Evolutionary conservation across 2,113 vertebrate species (phyloP).

Genomic region (Rhegmatorhina hoffmannsi): DNA sequence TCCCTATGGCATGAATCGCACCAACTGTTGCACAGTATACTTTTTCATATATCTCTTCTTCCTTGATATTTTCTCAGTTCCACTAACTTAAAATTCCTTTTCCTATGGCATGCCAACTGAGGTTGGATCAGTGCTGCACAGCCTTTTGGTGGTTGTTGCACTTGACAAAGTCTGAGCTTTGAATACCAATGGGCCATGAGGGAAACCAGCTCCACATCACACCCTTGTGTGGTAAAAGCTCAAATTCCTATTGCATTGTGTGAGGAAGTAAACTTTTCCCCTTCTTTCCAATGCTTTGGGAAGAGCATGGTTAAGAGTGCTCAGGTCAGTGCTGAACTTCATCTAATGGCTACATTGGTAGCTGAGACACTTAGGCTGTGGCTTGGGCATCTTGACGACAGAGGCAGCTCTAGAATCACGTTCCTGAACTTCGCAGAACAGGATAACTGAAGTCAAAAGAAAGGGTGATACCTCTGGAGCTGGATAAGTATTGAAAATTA

Average conservation of each 20-base stretch:
- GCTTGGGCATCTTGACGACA: background rate
- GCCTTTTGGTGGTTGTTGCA: background rate
- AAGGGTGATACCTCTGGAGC: background rate
- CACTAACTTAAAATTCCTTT: background rate
- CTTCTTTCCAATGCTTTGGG: background rate
- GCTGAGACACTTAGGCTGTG: background rate
- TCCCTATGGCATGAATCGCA: background rate
- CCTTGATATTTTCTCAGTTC: background rate
- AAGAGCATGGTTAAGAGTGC: background rate
- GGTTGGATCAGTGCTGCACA: background rate
- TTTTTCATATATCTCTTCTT: no score
- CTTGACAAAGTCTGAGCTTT: background rate
- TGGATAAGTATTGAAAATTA: background rate
- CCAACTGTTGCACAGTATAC: background rate
- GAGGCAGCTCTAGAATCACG: background rate
- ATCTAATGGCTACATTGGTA: background rate
- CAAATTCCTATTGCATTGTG: background rate
- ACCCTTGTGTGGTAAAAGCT: background rate
- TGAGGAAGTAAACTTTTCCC: background rate
- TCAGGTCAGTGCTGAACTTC: background rate
- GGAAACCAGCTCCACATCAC: background rate
- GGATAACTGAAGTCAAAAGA: background rate
- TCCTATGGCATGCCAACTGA: background rate
- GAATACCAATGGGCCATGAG: accelerated
- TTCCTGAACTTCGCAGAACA: background rate